Conservation (phyloP, 2,113 vertebrate species). For the Corythornis vintsioides region DNA sequence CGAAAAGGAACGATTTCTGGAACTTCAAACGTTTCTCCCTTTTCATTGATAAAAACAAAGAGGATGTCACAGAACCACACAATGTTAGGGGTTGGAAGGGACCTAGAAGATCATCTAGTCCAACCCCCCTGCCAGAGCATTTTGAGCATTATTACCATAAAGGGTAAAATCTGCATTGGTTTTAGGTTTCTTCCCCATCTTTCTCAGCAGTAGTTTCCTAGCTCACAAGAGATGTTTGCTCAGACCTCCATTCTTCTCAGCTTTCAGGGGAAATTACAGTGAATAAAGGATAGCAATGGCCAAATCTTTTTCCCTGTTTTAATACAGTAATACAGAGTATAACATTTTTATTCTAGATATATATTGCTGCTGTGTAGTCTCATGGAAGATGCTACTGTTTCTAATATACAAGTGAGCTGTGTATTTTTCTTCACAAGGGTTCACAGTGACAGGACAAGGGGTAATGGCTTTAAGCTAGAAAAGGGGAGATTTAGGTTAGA, state of each 20-base stretch:
- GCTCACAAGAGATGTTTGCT: background rate
- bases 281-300: background rate
- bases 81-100: no score
- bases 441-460: no score
- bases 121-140: background rate
- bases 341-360: background rate
- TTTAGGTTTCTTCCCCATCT: background rate
- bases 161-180: background rate
- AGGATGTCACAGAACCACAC: no score
- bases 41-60: conserved; percentile 19
- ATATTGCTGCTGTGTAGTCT: background rate
- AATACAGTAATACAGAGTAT: background rate
- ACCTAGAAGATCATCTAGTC: no score
- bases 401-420: background rate
- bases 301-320: background rate
- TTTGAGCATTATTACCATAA: background rate
- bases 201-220: background rate
- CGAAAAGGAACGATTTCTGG: conserved; percentile 98
- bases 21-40: conserved; percentile 98
- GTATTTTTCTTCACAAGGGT: no score
- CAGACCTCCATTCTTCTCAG: background rate
- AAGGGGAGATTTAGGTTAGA: no score
- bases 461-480: no score
- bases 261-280: background rate
- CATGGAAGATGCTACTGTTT: background rate